Evolutionary conservation across 2,797 vertebrate species (phyloP), one percentile per base, ranked within the genome.

Genomic region (Pangasius mekongensis): DNA sequence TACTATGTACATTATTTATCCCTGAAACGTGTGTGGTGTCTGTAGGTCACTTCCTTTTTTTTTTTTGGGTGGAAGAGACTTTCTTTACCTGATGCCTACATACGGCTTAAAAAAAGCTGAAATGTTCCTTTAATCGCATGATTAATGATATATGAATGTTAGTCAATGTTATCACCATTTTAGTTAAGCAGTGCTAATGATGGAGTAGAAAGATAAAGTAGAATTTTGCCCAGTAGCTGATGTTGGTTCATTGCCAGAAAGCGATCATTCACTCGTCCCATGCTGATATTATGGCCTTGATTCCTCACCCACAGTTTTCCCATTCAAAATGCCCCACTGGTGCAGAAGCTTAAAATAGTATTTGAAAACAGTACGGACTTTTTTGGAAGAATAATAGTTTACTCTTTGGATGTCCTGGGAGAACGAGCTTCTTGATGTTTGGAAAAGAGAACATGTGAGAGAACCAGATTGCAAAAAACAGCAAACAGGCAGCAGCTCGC

Each of bases 331-430:
- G 93, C 94, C 0, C 93, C 94, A 62, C 91, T 92, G 39, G 94
- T 97, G 90, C 95, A 97, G 52, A 97, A 92, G 93, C 93, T 99
- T 92, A 98, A 96, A 94, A 96, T 99, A 96, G 96, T 96, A 3
- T 98, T 99, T 92, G 96, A 97, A 92, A 97, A 97, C 91, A 95
- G 96, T 93, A 95, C 96, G 0, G 98, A 99, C 95, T 98, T 99
- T 95, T 99, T 99, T 67, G 98, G 98, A 67, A 96, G 98, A 85
- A 94, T 99, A 30, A 95, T 99, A 92, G 92, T 99, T 94, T 99
- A 99, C 88, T 97, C 96, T 92, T 94, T 99, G 52, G 94, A 97
- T 0, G 91, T 99, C 94, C 95, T 97, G 56, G 98, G 98, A 91
- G 95, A 95, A 91, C 96, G 91, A 91, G 85, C 91, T n/a, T 95